Percentiles rank a stretch among this genome's conserved stretches.
These are phyloP conservation scores for Collichthys lucidus DNA, from an alignment of 2,113 vertebrate genomes.

Conservation along the genomic window DNA sequence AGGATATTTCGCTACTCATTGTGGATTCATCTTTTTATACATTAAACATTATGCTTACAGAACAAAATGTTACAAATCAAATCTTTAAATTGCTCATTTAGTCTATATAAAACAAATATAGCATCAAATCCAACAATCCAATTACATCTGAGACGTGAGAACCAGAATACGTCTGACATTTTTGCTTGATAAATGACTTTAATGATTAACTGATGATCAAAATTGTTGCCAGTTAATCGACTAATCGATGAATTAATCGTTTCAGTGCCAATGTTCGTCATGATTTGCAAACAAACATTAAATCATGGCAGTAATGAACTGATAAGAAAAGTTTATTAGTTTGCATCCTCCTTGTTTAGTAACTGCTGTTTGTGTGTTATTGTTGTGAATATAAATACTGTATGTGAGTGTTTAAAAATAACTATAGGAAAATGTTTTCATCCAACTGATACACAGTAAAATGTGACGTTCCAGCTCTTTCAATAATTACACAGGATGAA, in stretches of 20 bases:
- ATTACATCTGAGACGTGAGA: neutral
- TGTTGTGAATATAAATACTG: neutral
- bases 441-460: neutral
- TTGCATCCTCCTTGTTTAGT: neutral
- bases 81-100: neutral
- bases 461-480: neutral
- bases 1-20: neutral
- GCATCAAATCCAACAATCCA: neutral
- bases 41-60: too few relatives aligned
- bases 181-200: neutral
- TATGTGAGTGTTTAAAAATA: neutral
- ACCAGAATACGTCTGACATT: neutral
- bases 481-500: constrained; percentile 5
- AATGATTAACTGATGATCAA: neutral
- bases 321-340: neutral
- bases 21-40: too few relatives aligned
- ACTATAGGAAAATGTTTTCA: neutral
- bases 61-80: too few relatives aligned
- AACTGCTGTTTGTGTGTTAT: neutral
- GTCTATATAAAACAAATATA: too few relatives aligned
- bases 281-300: neutral
- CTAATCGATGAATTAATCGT: neutral
- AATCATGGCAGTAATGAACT: neutral
- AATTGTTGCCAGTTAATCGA: neutral
- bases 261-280: neutral